Base-by-base conservation (phyloP, 2,113 vertebrate genomes). In the Oriolus oriolus region DNA sequence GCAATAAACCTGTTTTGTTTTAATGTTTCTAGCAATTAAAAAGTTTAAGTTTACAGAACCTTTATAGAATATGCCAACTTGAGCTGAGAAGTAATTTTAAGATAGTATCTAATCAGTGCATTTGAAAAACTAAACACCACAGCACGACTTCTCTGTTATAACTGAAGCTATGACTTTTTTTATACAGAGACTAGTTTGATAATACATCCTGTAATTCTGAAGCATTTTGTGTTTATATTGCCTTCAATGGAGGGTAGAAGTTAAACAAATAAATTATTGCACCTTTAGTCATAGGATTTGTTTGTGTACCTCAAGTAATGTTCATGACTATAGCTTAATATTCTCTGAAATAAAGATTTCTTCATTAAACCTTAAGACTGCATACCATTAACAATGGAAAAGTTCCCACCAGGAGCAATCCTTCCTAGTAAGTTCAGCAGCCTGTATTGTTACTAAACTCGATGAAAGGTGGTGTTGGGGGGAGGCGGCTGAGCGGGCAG, bases 231-330 rank as follows among this genome's bases (percentile, higher is more conserved):
- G 96, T 97, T 95, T 98, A 89, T 97, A 87, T 96, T 96, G 94
- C 96, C 94, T 97, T 98, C 96, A 93, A 31, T 89, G 68, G 96
- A 97, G 95, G 94, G 78, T 91, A 96, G 97, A 95, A 92, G 71
- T 96, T 92, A 95, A 95, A 93, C 90, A 85, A 93, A 97, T 98
- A 98, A 98, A 96, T 98, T 98, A 98, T 98, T 97, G 91, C 96
- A 87, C 96, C 94, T 44, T 95, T 97, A 97, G 93, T 37, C 33
- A 71, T 96, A 98, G 92, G 80, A 87, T 66, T 78, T 96, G 87
- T 97, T 96, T 93, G 92, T 94, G 90, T 95, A 95, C 96, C 90
- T 96, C 89, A 96, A 96, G 68, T 95, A 91, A 93, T 79, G 84
- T 89, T 96, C 84, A 59, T 96, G 82, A 63, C 71, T 91, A 94